Evolutionary conservation across 2,113 vertebrate genomes (phyloP), one percentile per base, ranked within the genome.

Genomic region (Hystrix cristata): DNA sequence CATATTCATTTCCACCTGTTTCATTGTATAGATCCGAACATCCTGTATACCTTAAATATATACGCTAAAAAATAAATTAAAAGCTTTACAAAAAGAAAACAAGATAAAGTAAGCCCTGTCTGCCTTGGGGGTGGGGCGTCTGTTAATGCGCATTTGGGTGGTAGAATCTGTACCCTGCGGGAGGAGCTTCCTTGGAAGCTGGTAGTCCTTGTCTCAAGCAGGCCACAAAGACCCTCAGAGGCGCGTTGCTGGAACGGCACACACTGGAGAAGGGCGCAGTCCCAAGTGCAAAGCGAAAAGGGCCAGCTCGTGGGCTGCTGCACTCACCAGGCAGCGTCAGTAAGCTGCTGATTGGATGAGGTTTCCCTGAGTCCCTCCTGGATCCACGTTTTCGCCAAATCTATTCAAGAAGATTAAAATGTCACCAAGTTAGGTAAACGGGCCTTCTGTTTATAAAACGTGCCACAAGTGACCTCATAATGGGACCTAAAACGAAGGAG

Each of bases 351-450:
- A 94, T 96, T 87, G 57, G 89, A 84, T 89, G 60, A 85, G 62
- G 29, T 65, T 95, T 93, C 29, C 80, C 69, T 78, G 65, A 95
- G 21, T 89, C 64, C 23, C 53, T 95, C 34, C 95, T 83, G 57
- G 38, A 65, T 90, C 64, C 31, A 90, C 34, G 51, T 92, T 48
- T 46, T 38, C 74, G 72, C 78, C 67, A 89, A 85, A 91, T 93
- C 43, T 87, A 97, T 82, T 91, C 31, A 71, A 51, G 87, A 94
- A 81, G 29, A 97, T 95, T 80, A 81, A 97, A 97, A 92, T 78
- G 76, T 87, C 85, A 78, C 90, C 85, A 90, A 94, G 90, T 96
- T 91, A 92, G 96, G 65, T 82, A 95, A 91, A 87, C 9, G 86
- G 51, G 38, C 0, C 55, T 95, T 95, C 23, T 89, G 29, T 84